Conservation (phyloP, 2,113 vertebrate genomes). For the Micronycteris hirsuta region DNA sequence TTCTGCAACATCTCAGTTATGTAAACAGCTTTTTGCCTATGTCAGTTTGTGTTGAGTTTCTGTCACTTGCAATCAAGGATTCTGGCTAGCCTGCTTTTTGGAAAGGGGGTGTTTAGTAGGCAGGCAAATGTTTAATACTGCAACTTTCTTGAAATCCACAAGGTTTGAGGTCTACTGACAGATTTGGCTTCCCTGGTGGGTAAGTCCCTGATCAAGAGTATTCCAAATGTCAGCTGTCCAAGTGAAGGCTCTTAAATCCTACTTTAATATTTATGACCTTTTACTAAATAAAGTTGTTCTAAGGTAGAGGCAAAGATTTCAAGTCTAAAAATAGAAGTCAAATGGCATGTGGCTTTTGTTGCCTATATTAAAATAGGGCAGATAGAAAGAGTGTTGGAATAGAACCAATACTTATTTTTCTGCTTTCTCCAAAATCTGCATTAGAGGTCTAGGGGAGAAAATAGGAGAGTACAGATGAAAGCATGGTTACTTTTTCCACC, state of each 20-base stretch:
- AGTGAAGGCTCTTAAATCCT: constrained; percentile 58
- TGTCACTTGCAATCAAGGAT: not conserved
- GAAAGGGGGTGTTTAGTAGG: not conserved
- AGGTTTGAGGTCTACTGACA: not conserved
- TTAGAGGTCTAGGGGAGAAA: not conserved
- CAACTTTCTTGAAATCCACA: constrained; percentile 28
- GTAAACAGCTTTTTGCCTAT: not conserved
- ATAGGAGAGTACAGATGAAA: not conserved
- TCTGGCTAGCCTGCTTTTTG: not conserved
- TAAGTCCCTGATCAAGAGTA: constrained; percentile 8
- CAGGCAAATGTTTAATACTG: not conserved
- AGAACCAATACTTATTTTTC: constrained; percentile 6
- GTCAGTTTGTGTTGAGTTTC: not conserved
- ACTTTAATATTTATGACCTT: constrained; percentile 60
- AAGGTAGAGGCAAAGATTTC: constrained; percentile 36
- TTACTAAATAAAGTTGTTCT: constrained; percentile 54
- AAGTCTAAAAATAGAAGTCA: constrained; percentile 55
- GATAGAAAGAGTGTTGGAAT: not conserved
- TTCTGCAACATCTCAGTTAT: not conserved
- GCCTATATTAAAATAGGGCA: constrained; percentile 11
- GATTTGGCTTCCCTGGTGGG: constrained; percentile 32
- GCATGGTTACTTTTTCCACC: not conserved
- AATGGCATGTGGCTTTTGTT: constrained; percentile 32
- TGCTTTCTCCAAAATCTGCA: not conserved
- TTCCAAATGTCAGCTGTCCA: constrained; percentile 59